Evolutionary conservation across 1,140 invertebrate species (phyloP), one percentile per base, ranked within the genome.

Genomic region (Kradibia gibbosae): DNA sequence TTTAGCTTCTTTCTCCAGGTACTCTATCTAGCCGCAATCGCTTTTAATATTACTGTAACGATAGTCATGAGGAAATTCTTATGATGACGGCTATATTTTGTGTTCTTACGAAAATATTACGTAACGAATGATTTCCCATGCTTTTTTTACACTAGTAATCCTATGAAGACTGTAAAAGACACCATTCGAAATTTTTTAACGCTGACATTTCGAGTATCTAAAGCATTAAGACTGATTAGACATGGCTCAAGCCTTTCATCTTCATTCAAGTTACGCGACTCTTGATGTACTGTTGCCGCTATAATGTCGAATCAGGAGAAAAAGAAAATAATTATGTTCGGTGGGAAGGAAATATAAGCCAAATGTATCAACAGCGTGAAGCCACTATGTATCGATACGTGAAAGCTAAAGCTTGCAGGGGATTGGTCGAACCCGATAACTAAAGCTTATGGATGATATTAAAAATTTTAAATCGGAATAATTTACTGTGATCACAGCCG

Each of bases 371-470:
- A 70, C 22, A 45, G 15, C 20, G 31, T 71, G 11, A 36, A 22
- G 34, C 62, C 22, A 8, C 39, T 28, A 36, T 22, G 34, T n/a
- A 45, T 48, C 42, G 36, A 42, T 25, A 10, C 67, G 39, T 39
- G 70, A 25, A 45, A 28, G 25, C 70, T 71, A 25, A 10, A 45
- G 55, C 7, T 17, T 25, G 45, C 71, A 80, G 78, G 22, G 71
- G 15, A 7, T 42, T 80, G 78, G 67, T 78, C 82, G 73, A 85
- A 83, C 84, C 83, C 80, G 82, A 86, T 84, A 81, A 84, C 82
- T 84, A 62, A 48, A 83, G 81, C 77, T 76, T 83, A 81, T 85
- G 83, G 82, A 82, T 87, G 85, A 87, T 86, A 88, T 83, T 84
- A 75, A 82, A 86, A 86, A 78, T 77, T 77, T 79, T 82, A 84